These are phyloP conservation scores for Engystomops pustulosus DNA, from an alignment of 2,113 vertebrate genomes.

Conservation along the genomic window DNA sequence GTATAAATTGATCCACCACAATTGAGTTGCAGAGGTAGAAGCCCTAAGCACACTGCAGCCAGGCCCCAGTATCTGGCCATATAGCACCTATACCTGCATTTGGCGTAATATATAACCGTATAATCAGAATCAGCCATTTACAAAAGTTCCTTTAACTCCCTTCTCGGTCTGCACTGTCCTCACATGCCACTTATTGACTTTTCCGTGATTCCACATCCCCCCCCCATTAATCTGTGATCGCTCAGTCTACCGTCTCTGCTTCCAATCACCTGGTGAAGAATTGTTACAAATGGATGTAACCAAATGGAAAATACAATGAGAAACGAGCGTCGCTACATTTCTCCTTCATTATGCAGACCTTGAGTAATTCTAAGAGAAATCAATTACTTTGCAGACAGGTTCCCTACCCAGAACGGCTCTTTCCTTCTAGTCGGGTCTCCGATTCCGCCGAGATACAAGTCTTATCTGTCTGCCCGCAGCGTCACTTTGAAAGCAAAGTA, in stretches of 20 bases:
- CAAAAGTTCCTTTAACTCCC: too few species aligned
- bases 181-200: not conserved
- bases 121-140: too few species aligned
- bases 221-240: not conserved
- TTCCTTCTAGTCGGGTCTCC: slow-evolving; percentile 20
- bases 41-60: too few species aligned
- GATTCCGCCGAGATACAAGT: slow-evolving; percentile 31
- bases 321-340: slow-evolving; percentile 9
- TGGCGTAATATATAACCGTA: too few species aligned
- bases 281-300: slow-evolving; percentile 39
- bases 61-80: too few species aligned
- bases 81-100: too few species aligned
- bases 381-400: slow-evolving; percentile 41
- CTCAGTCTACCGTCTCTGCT: not conserved
- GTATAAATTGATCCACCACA: too few species aligned
- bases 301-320: slow-evolving; percentile 29
- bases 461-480: slow-evolving; percentile 37
- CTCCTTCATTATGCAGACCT: slow-evolving; percentile 34
- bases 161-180: too few species aligned
- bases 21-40: too few species aligned
- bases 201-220: not conserved
- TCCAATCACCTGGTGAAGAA: slow-evolving; percentile 29
- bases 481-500: not conserved
- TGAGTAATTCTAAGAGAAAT: slow-evolving; percentile 48
- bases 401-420: slow-evolving; percentile 14